These are phyloP conservation scores for Amphibalanus amphitrite DNA, from an alignment of 1,140 invertebrate genomes.

Conservation along the genomic window DNA sequence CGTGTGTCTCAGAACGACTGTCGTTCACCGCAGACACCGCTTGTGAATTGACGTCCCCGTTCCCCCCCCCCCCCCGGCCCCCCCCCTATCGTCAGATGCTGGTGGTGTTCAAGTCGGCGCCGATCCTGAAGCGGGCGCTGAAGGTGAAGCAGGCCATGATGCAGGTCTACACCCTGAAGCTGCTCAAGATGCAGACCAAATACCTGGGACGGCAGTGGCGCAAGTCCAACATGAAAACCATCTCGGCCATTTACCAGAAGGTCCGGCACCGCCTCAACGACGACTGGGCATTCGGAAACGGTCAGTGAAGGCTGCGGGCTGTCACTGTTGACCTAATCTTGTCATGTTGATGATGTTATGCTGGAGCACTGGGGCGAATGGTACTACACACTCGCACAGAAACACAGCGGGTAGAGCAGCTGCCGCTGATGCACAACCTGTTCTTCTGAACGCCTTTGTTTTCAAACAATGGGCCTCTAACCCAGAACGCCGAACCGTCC, in stretches of 20 bases:
- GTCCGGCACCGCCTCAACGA: slow-evolving; percentile 87
- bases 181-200: slow-evolving; percentile 99
- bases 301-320: slow-evolving; percentile 26
- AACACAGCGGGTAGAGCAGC: no score
- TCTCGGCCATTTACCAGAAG: slow-evolving; percentile 97
- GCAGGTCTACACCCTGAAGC: slow-evolving; percentile 93
- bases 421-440: no score
- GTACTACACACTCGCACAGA: not conserved
- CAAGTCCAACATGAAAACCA: slow-evolving; percentile 98
- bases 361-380: not conserved
- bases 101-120: slow-evolving; percentile 97
- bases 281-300: slow-evolving; percentile 99
- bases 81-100: slow-evolving; percentile 57
- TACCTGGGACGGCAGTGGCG: slow-evolving; percentile 97
- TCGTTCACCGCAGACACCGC: no score
- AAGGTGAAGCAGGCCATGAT: slow-evolving; percentile 94
- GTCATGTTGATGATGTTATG: not conserved
- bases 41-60: no score
- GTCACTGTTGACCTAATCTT: not conserved
- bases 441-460: no score
- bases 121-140: slow-evolving; percentile 88
- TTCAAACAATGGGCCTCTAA: no score
- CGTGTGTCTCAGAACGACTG: no score
- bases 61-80: no score
- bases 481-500: no score